Evolutionary conservation across 2,888 invertebrate species (phyloP).

Genomic region (Acheta domesticus): DNA sequence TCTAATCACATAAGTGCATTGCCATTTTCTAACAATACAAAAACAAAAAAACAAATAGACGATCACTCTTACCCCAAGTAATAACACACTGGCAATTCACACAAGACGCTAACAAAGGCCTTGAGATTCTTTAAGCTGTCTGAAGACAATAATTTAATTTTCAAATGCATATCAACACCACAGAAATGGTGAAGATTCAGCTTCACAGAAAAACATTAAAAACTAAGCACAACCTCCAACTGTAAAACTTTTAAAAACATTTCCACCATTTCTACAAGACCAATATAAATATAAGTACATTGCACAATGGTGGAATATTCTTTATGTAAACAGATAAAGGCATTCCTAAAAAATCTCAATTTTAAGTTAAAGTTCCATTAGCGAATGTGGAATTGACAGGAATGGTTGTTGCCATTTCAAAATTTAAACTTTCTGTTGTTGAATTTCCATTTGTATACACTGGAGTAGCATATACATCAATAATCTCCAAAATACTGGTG

Average conservation of each 20-base stretch:
- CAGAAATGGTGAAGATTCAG: not conserved
- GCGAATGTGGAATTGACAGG: not conserved
- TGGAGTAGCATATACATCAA: conserved; percentile 44
- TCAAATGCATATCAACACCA: not conserved
- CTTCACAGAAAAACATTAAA: not conserved
- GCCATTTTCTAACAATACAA: not conserved
- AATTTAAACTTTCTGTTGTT: not conserved
- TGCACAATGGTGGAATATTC: not conserved
- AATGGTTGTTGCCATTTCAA: not conserved
- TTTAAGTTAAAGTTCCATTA: not conserved
- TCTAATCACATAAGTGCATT: not conserved
- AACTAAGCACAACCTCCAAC: not conserved
- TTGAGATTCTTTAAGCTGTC: not conserved
- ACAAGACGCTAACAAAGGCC: not conserved
- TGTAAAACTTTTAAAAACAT: not conserved
- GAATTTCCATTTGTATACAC: not conserved
- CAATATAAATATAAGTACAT: conserved; percentile 10
- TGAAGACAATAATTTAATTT: not conserved
- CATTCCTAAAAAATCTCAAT: not conserved
- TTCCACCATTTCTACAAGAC: not conserved
- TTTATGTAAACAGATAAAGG: not conserved
- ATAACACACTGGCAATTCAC: not conserved
- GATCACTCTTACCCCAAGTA: not conserved
- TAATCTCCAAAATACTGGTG: conserved; percentile 61
- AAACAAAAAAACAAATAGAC: not conserved